Evolutionary conservation across 2,113 vertebrate genomes (phyloP).

Genomic region (Bungarus multicinctus): DNA sequence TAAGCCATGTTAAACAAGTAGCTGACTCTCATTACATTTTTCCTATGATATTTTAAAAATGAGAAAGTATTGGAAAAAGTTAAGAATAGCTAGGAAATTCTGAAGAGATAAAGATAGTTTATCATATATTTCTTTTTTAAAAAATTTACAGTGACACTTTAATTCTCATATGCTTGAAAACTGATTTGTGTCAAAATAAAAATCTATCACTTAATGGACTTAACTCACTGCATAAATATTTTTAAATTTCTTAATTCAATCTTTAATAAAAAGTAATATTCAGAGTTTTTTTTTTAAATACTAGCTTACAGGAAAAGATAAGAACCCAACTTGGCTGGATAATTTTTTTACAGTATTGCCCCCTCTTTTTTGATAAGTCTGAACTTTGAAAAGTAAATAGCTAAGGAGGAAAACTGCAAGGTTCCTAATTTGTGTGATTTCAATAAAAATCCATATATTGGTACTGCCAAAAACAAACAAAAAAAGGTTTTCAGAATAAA

Average conservation of each 20-base stretch:
- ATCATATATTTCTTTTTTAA: not conserved
- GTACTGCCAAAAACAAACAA: not conserved
- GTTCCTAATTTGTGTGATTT: not conserved
- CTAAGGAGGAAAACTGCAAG: not conserved
- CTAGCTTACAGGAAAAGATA: not conserved
- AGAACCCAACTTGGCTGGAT: not conserved
- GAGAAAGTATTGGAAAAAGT: constrained; percentile 33
- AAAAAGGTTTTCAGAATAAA: not conserved
- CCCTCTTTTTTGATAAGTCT: not conserved
- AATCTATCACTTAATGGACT: not conserved
- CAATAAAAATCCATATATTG: not conserved
- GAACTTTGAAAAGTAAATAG: not conserved
- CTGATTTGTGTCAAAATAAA: not conserved
- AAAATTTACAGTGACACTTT: not conserved
- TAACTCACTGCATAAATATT: not conserved
- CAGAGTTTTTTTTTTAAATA: not conserved
- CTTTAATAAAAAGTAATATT: not conserved
- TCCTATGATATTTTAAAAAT: constrained; percentile 58
- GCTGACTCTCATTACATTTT: constrained; percentile 63
- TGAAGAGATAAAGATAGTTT: constrained; percentile 9
- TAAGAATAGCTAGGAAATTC: not conserved
- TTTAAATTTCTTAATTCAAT: not conserved
- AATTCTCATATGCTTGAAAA: not conserved
- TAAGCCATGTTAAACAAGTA: constrained; percentile 73
- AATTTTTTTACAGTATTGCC: not conserved